A percentile compares a stretch with the other conserved stretches of the same genome.
phyloP scores from a whole-genome alignment of 1,140 invertebrate genomes.

The Drosophila ohnishii region DNA sequence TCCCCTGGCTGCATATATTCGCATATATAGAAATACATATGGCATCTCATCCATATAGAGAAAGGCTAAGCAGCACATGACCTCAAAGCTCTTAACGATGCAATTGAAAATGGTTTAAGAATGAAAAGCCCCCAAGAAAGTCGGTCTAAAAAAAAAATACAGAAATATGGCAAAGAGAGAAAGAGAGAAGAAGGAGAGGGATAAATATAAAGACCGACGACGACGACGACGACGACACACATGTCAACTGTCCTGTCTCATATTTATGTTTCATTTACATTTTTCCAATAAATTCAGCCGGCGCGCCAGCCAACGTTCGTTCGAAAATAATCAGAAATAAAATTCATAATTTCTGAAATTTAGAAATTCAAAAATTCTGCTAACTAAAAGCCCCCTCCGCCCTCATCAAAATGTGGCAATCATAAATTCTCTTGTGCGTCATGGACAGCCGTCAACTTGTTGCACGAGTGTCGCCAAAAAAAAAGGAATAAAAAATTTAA shows the following conservation, averaged over 20 bases:
- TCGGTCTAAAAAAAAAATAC: slow-evolving; percentile 6
- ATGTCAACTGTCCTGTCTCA: slow-evolving; percentile 32
- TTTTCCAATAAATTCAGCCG: slow-evolving; percentile 69
- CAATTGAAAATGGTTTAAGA: slow-evolving; percentile 64
- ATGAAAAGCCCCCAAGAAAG: slow-evolving; percentile 12
- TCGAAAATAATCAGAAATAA: slow-evolving; percentile 38
- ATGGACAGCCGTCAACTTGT: slow-evolving; percentile 76
- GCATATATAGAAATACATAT: slow-evolving; percentile 24
- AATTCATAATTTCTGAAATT: slow-evolving; percentile 70
- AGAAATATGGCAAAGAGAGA: neutral
- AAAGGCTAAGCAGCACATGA: slow-evolving; percentile 41
- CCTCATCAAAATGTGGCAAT: slow-evolving; percentile 51
- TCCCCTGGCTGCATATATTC: slow-evolving; percentile 3
- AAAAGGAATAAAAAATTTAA: neutral
- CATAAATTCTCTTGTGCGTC: slow-evolving; percentile 76
- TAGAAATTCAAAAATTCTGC: slow-evolving; percentile 1
- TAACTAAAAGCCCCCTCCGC: neutral
- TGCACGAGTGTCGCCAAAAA: slow-evolving; percentile 45
- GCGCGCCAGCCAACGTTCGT: slow-evolving; percentile 8
- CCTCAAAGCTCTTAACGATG: slow-evolving; percentile 63
- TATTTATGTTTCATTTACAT: slow-evolving; percentile 79
- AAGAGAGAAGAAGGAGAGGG: neutral
- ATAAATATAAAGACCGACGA: slow-evolving; percentile 10
- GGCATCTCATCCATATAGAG: slow-evolving; percentile 13
- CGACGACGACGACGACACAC: slow-evolving; percentile 8